Percentiles rank a stretch among this genome's conserved stretches.
These are phyloP conservation scores for Sesia bembeciformis DNA, from an alignment of 2,888 invertebrate species.

Conservation along the genomic window DNA sequence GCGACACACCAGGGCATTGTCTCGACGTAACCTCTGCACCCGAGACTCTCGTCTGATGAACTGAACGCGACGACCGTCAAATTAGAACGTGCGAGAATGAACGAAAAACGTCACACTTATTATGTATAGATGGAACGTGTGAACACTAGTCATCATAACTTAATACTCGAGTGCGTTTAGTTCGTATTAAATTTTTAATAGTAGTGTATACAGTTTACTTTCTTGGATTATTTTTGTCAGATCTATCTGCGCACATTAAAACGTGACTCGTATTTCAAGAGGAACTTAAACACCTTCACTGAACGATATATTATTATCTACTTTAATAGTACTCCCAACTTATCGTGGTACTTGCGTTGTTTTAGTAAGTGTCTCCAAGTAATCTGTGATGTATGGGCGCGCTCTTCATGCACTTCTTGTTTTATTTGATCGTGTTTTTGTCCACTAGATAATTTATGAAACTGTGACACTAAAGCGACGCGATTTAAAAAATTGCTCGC, in stretches of 20 bases:
- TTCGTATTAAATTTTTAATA: no score
- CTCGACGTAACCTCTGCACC: conserved; percentile 33
- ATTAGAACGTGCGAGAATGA: conserved; percentile 17
- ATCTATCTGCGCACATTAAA: conserved; percentile 2
- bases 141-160: no score
- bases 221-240: neutral
- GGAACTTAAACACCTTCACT: neutral
- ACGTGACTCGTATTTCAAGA: conserved; percentile 14
- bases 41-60: conserved; percentile 2
- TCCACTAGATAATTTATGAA: neutral
- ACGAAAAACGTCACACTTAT: conserved; percentile 21
- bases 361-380: conserved; percentile 30
- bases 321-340: conserved; percentile 6
- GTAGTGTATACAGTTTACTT: no score
- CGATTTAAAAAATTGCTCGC: neutral
- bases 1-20: conserved; percentile 49
- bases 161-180: no score
- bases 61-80: conserved; percentile 18
- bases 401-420: conserved; percentile 9
- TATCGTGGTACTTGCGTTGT: conserved; percentile 20
- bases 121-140: no score
- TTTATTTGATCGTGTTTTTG: neutral
- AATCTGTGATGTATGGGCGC: conserved; percentile 30
- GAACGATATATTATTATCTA: conserved; percentile 1
- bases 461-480: neutral